Conservation (phyloP, 2,797 vertebrate species). For the Simalia tracyae region DNA sequence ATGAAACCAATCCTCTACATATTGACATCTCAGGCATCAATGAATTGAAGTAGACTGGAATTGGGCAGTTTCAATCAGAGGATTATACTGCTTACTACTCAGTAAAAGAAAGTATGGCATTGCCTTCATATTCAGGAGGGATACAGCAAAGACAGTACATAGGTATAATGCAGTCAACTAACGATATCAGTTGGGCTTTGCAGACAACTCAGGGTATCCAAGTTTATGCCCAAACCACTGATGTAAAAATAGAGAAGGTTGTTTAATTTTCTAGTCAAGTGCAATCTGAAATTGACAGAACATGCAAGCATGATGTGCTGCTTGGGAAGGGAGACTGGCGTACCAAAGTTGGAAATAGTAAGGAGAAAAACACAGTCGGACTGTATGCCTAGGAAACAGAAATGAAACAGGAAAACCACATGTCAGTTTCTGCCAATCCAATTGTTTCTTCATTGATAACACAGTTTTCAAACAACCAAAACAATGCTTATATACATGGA, state of each 20-base stretch:
- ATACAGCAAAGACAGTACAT: background rate
- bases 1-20: background rate
- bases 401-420: too few relatives aligned
- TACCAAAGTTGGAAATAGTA: background rate
- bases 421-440: too few relatives aligned
- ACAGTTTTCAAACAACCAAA: too few relatives aligned
- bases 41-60: background rate
- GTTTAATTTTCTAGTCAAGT: background rate
- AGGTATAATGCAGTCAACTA: background rate
- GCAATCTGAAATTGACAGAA: background rate
- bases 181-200: background rate
- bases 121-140: background rate
- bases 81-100: background rate
- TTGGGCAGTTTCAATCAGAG: background rate
- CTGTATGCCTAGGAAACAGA: too few relatives aligned
- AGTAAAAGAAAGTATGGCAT: background rate
- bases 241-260: background rate
- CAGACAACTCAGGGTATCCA: background rate
- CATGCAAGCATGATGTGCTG: background rate
- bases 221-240: background rate
- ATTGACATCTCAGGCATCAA: background rate
- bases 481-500: too few relatives aligned
- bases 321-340: background rate
- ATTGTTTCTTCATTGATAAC: too few relatives aligned
- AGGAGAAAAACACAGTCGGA: background rate